Evolutionary conservation across 64 coral and sea anemone genomes (phyloP).

Genomic region (Montipora foliosa): DNA sequence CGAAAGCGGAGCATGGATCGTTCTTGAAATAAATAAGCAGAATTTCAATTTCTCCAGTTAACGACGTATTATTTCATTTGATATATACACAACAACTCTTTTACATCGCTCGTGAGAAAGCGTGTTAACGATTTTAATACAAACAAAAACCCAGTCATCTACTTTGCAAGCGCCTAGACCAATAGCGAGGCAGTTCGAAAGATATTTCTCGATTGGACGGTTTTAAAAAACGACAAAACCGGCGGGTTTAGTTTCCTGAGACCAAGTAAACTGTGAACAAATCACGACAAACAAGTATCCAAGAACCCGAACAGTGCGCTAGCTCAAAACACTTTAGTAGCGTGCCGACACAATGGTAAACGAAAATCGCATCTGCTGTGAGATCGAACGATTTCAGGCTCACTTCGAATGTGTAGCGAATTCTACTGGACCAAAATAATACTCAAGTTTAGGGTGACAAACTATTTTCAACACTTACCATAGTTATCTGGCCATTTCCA

Average conservation of each 20-base stretch:
- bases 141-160: slow-evolving; percentile 86
- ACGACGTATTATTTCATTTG: background rate
- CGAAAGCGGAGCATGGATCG: too few species aligned
- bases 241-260: slow-evolving; percentile 91
- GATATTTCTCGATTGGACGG: slow-evolving; percentile 97
- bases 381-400: slow-evolving; percentile 41
- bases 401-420: slow-evolving; percentile 25
- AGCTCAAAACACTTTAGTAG: background rate
- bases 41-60: background rate
- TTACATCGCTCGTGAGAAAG: slow-evolving; percentile 5
- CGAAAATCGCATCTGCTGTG: slow-evolving; percentile 6
- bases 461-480: slow-evolving; percentile 77
- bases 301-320: background rate
- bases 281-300: background rate
- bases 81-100: slow-evolving; percentile 11
- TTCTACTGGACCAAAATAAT: background rate
- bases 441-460: background rate
- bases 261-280: slow-evolving; percentile 1
- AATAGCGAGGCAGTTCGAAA: slow-evolving; percentile 89
- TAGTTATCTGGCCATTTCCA: slow-evolving; percentile 95
- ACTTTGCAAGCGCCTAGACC: slow-evolving; percentile 86
- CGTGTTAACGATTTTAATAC: slow-evolving; percentile 47
- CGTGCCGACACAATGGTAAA: background rate
- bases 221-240: slow-evolving; percentile 93
- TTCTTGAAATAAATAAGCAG: too few species aligned